These are phyloP conservation scores for Zaprionus taronus DNA, from an alignment of 1,140 invertebrate species.

Conservation along the genomic window DNA sequence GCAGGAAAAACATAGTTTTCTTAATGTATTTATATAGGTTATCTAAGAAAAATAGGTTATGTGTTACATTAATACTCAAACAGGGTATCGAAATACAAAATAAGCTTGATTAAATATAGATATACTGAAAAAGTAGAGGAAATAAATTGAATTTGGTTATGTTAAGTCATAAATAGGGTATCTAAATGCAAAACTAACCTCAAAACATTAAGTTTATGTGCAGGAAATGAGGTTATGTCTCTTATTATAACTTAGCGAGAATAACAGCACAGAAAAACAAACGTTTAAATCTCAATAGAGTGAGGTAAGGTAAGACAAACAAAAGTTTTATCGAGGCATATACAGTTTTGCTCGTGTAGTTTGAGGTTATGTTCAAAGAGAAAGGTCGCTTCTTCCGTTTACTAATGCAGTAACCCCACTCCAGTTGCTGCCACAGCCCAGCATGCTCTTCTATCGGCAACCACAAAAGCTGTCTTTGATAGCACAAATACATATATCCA, in stretches of 20 bases:
- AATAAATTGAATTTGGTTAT: background rate
- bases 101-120: too few relatives aligned
- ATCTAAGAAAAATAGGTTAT: too few relatives aligned
- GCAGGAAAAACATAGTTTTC: background rate
- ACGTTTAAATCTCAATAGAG: background rate
- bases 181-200: too few relatives aligned
- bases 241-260: too few relatives aligned
- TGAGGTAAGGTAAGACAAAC: background rate
- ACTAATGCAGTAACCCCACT: background rate
- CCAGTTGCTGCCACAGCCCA: background rate
- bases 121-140: background rate
- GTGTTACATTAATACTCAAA: too few relatives aligned
- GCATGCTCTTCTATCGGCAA: too few relatives aligned
- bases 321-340: background rate
- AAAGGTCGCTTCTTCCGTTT: background rate
- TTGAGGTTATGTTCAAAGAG: background rate
- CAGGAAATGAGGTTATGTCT: background rate
- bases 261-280: too few relatives aligned
- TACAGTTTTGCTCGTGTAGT: background rate
- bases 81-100: too few relatives aligned
- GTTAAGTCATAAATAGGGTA: background rate
- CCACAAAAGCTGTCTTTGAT: background rate
- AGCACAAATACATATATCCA: background rate
- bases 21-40: background rate
- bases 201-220: too few relatives aligned